A percentile compares a stretch with the other conserved stretches of the same genome.
phyloP scores from a whole-genome alignment of 2,113 vertebrate species.

The Hemichromis elongatus region DNA sequence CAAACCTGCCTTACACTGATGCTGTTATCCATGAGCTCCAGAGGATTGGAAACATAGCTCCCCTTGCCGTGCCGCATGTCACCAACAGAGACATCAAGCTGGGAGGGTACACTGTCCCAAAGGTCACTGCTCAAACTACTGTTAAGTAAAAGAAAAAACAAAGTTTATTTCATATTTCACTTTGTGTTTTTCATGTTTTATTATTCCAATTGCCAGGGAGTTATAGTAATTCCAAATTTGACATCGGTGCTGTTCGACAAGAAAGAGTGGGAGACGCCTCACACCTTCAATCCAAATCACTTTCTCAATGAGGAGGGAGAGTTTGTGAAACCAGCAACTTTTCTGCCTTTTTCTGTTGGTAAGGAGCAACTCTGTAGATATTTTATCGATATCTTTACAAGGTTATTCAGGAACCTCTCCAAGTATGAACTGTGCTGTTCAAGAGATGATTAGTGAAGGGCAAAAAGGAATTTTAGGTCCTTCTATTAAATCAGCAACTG shows the following conservation, averaged over 20 bases:
- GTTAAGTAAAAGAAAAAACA: fast-evolving
- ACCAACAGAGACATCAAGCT: conserved; percentile 49
- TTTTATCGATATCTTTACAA: not conserved
- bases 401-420: fast-evolving
- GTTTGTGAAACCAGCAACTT: conserved; percentile 74
- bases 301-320: conserved; percentile 77
- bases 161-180: not conserved
- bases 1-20: conserved; percentile 75
- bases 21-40: conserved; percentile 80
- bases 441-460: fast-evolving
- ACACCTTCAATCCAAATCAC: conserved; percentile 78
- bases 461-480: fast-evolving
- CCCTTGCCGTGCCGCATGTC: conserved; percentile 64
- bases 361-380: not conserved
- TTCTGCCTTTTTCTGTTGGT: conserved; percentile 81
- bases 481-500: fast-evolving
- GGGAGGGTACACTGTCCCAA: conserved; percentile 31
- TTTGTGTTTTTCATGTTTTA: not conserved
- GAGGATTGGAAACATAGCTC: conserved; percentile 72
- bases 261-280: conserved; percentile 40
- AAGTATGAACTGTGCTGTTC: fast-evolving
- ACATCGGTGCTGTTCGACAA: conserved; percentile 70
- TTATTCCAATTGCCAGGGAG: conserved; percentile 53
- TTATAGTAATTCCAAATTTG: conserved; percentile 56
- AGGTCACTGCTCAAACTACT: not conserved